Evolutionary conservation across 2,113 vertebrate genomes (phyloP).

Genomic region (Pachypanchax playfairii): DNA sequence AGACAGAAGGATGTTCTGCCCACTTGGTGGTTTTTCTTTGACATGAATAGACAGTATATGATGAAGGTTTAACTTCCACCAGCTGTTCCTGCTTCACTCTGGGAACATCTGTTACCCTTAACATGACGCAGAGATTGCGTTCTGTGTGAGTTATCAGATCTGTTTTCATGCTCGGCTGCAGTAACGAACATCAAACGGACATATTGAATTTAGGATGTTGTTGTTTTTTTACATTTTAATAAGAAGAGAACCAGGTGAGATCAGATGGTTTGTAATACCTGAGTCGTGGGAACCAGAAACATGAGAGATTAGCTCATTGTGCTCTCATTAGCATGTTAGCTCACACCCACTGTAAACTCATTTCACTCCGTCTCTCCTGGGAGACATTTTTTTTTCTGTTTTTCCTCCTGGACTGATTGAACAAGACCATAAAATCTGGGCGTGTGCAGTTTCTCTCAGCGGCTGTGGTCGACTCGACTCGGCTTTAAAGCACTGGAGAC

Average conservation of each 20-base stretch:
- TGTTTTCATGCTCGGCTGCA: constrained; percentile 7
- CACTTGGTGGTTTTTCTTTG: neutral
- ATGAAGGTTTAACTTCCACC: constrained; percentile 4
- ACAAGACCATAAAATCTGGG: constrained; percentile 40
- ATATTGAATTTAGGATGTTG: neutral
- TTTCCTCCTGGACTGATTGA: constrained; percentile 21
- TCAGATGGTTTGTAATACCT: neutral
- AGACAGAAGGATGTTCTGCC: neutral
- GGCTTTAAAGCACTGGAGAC: constrained; percentile 32
- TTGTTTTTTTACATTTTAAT: constrained; percentile 5
- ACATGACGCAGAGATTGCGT: constrained; percentile 1
- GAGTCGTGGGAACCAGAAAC: constrained; percentile 24
- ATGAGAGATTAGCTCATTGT: constrained; percentile 38
- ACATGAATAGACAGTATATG: neutral
- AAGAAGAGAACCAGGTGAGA: neutral
- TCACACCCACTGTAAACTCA: constrained; percentile 38
- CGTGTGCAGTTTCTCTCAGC: constrained; percentile 8
- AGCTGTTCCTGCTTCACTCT: constrained; percentile 5
- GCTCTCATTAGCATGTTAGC: constrained; percentile 51
- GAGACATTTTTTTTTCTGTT: constrained; percentile 15
- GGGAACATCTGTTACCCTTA: constrained; percentile 18
- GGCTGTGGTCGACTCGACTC: constrained; percentile 1
- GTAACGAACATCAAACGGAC: neutral
- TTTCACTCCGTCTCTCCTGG: constrained; percentile 28
- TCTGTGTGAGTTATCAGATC: neutral